Conservation (phyloP, 1,140 invertebrate genomes). For the Drosophila sp. region DNA sequence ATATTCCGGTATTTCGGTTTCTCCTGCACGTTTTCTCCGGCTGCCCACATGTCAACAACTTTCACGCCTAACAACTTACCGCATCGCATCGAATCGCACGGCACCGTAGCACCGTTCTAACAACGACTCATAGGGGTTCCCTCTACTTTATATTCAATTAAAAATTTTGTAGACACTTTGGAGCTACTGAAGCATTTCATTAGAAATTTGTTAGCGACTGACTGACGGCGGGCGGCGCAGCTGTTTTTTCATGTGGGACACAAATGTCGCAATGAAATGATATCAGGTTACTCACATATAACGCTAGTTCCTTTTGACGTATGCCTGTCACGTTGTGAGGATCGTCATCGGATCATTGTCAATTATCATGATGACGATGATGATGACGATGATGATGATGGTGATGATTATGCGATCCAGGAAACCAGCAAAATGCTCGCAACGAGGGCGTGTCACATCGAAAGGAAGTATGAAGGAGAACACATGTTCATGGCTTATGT, state of each 20-base stretch:
- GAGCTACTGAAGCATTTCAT: slow-evolving; percentile 66
- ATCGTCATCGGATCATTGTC: slow-evolving; percentile 30
- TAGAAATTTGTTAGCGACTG: slow-evolving; percentile 50
- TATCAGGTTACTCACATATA: slow-evolving; percentile 52
- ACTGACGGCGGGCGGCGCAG: slow-evolving; percentile 31
- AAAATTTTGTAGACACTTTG: slow-evolving; percentile 29
- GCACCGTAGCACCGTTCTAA: not conserved
- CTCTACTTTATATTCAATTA: slow-evolving; percentile 24
- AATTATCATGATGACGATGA: slow-evolving; percentile 33
- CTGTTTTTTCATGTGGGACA: slow-evolving; percentile 30
- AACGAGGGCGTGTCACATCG: slow-evolving; percentile 34
- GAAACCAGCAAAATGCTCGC: slow-evolving; percentile 70
- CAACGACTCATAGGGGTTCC: slow-evolving; percentile 52
- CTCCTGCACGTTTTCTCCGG: slow-evolving; percentile 1
- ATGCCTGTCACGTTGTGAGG: slow-evolving; percentile 67
- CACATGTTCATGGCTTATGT: slow-evolving; percentile 48
- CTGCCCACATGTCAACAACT: slow-evolving; percentile 69
- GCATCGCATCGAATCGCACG: not conserved
- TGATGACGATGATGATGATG: not conserved
- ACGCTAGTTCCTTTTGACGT: slow-evolving; percentile 42
- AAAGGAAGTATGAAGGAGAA: slow-evolving; percentile 42
- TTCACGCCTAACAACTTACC: slow-evolving; percentile 54
- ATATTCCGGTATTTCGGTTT: not conserved
- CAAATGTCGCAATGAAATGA: slow-evolving; percentile 36
- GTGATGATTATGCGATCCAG: slow-evolving; percentile 20